Conservation (phyloP, 2,113 vertebrate species). For the Piprites chloris region DNA sequence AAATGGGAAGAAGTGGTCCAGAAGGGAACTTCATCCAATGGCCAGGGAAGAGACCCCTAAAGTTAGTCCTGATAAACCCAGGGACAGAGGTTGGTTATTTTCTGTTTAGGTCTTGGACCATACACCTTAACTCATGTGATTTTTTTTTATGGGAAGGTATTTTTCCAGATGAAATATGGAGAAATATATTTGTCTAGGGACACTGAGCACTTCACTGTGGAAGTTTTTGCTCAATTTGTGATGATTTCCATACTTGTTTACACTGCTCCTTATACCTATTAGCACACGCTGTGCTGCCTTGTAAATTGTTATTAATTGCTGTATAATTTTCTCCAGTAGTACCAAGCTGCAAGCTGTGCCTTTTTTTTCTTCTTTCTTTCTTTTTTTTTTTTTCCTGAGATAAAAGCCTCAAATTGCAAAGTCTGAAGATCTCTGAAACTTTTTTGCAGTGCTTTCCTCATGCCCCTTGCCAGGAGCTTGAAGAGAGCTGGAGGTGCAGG, state of each 20-base stretch:
- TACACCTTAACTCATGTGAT: accelerated
- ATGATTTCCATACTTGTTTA: neutral
- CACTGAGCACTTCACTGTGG: neutral
- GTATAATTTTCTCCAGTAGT: neutral
- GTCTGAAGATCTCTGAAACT: neutral
- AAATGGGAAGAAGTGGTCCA: neutral
- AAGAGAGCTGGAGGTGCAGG: neutral
- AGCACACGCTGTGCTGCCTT: neutral
- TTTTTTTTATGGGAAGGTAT: neutral
- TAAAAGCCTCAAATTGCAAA: neutral
- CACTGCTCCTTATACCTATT: neutral
- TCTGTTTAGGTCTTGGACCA: neutral
- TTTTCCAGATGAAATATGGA: neutral
- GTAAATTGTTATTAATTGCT: constrained; percentile 15
- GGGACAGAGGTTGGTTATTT: neutral
- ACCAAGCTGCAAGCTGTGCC: neutral
- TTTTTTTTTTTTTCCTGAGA: neutral
- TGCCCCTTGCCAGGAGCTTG: neutral
- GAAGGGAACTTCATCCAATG: neutral
- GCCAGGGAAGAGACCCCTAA: neutral
- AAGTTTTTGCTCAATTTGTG: neutral
- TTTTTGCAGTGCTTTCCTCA: neutral
- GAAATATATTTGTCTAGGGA: neutral
- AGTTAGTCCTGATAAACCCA: neutral
- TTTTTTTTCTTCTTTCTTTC: accelerated